Evolutionary conservation across 1,140 invertebrate species (phyloP), one percentile per base, ranked within the genome.

Genomic region (Leptinotarsa defecta): DNA sequence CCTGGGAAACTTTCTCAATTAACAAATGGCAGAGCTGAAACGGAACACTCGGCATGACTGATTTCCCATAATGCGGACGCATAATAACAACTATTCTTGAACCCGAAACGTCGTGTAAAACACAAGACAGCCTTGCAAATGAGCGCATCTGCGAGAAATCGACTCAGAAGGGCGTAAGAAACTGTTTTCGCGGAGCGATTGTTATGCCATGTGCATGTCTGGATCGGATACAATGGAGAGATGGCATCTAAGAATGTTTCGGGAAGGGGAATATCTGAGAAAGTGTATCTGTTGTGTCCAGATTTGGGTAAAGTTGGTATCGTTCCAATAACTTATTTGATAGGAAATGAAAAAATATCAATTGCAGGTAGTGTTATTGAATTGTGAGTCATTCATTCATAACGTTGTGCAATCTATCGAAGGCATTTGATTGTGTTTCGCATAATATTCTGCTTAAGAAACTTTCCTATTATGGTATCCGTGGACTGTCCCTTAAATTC

Each of bases 41-140:
- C 52, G 52, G 52, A n/a, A n/a, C 3, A 57, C 15, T 57, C 52
- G n/a, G 70, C 74, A 72, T 68, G 74, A 73, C 15, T 68, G 68
- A 70, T 19, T 75, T 75, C 48, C 69, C 68, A 75, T 63, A 75
- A 75, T 75, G 57, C 20, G 20, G 74, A 69, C 52, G 52, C 52
- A 57, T 57, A 57, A 57, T 57, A 57, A 57, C 52, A 57, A 57
- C 52, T 57, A 57, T 57, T 57, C 52, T 57, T 63, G 68, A 71
- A 75, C 69, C 49, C 48, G 17, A 57, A 70, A 63, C 74, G 48
- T 65, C 65, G 74, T 71, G 74, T 75, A 76, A 76, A 72, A 71
- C 74, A 65, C 71, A 71, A 71, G 62, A 71, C 75, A 72, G 61
- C 48, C 20, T 76, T 76, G 70, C 70, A 72, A 73, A 76, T 76